Evolutionary conservation across 2,797 vertebrate species (phyloP), one percentile per base, ranked within the genome.

Genomic region (Acomys russatus): DNA sequence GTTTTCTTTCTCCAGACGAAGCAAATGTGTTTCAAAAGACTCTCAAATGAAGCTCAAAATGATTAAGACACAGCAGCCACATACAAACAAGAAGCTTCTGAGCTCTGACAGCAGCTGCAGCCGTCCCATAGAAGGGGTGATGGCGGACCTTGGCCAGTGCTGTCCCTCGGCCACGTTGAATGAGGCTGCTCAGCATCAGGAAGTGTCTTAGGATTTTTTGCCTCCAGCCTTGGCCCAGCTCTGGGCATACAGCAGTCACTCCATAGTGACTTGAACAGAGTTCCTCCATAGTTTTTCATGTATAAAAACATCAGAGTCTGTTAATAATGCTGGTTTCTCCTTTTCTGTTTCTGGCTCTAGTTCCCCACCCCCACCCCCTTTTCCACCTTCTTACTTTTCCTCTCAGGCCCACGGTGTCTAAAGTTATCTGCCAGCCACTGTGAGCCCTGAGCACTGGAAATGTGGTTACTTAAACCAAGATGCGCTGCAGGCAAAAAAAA

Each of bases 1-100:
- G 68, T 68, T 92, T 90, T 88, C 93, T 93, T 89, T 90, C 68
- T 85, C 85, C 83, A 90, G 89, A 94, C 23, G 91, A 91, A 95
- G 95, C 49, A 73, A 94, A 76, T 15, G 23, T 49, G 14, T 92
- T 91, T 93, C 91, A 71, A 92, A 96, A 73, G 90, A 82, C 73
- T 95, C 74, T 54, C 86, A 33, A 84, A 35, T 35, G 80, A 97
- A 92, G 51, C 86, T 83, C 25, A 54, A 92, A 90, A 86, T 84
- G 82, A 90, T 68, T 74, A n/a, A 7, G 17, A 51, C 64, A 83
- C 73, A 74, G 33, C 25, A 35, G 71, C 89, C 49, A 33, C 71
- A 25, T 68, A 33, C 25, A 90, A 74, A 82, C 49, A 68, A 83
- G 49, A 71, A 15, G 18, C 18, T 25, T 68, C 82, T 73, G 61